A percentile compares a stretch with the other conserved stretches of the same genome.
These are phyloP conservation scores for Alviniconcha strummeri DNA, from an alignment of 2,888 invertebrate genomes.

Conservation along the genomic window DNA sequence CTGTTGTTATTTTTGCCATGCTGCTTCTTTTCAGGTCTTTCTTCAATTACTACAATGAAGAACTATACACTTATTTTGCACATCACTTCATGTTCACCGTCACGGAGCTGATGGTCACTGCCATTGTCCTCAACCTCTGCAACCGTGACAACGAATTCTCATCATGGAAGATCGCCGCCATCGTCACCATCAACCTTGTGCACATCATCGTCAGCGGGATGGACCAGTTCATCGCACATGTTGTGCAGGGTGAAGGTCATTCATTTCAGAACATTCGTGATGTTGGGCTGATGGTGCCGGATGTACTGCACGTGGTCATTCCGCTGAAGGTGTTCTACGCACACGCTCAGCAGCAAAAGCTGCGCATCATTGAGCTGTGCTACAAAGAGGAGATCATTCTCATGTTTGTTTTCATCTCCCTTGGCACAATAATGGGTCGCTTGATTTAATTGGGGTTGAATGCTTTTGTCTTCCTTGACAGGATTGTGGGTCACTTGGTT, in stretches of 20 bases:
- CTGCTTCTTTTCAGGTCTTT: conserved; percentile 47
- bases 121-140: conserved; percentile 66
- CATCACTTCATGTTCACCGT: conserved; percentile 71
- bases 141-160: conserved; percentile 56
- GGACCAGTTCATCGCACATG: conserved; percentile 70
- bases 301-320: conserved; percentile 75
- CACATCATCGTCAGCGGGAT: conserved; percentile 68
- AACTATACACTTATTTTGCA: conserved; percentile 66
- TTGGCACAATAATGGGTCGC: conserved; percentile 61
- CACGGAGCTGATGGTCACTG: conserved; percentile 67
- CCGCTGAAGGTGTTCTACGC: conserved; percentile 74
- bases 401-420: conserved; percentile 62
- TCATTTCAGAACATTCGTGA: conserved; percentile 67
- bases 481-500: too few species aligned
- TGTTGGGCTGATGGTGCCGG: conserved; percentile 69
- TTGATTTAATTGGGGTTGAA: conserved; percentile 41
- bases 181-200: conserved; percentile 66
- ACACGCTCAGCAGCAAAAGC: conserved; percentile 61
- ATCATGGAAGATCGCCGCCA: conserved; percentile 68
- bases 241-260: conserved; percentile 60
- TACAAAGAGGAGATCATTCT: conserved; percentile 71
- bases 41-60: conserved; percentile 72
- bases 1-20: neutral
- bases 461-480: neutral
- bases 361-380: conserved; percentile 66